These are phyloP conservation scores for Bhutanitis thaidina DNA, from an alignment of 2,888 invertebrate genomes.

Conservation along the genomic window DNA sequence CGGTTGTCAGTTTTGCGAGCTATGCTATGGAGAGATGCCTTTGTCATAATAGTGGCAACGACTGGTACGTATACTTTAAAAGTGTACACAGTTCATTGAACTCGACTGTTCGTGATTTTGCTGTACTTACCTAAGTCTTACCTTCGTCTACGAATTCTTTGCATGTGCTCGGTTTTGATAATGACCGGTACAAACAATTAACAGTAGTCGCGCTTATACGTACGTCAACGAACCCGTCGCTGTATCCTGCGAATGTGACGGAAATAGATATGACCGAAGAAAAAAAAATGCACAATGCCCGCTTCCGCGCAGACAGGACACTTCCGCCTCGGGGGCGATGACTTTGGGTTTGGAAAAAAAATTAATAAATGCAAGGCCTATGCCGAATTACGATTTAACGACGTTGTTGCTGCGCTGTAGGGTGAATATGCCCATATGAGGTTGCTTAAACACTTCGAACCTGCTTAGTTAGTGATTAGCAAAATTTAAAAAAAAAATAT, in stretches of 20 bases:
- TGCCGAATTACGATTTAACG: constrained; percentile 60
- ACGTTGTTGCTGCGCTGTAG: constrained; percentile 30
- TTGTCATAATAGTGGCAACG: no score
- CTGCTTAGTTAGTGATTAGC: no score
- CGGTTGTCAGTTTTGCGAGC: no score
- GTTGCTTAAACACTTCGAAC: no score
- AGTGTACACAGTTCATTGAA: no score
- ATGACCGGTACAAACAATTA: background rate
- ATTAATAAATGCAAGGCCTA: constrained; percentile 53
- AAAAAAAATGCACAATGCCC: constrained; percentile 59
- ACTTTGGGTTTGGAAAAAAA: constrained; percentile 45
- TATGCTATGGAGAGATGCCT: no score
- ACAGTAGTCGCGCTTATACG: background rate
- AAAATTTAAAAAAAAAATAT: no score
- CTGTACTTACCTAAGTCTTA: background rate
- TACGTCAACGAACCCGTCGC: constrained; percentile 33
- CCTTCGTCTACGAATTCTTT: background rate
- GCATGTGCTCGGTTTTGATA: background rate
- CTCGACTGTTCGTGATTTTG: no score
- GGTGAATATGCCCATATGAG: background rate
- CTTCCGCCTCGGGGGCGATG: constrained; percentile 57
- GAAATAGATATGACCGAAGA: constrained; percentile 53
- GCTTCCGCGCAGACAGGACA: constrained; percentile 59
- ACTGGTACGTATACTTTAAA: no score
- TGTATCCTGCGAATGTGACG: constrained; percentile 66